Conservation (phyloP, 1,140 invertebrate species). For the Amyelois transitella region DNA sequence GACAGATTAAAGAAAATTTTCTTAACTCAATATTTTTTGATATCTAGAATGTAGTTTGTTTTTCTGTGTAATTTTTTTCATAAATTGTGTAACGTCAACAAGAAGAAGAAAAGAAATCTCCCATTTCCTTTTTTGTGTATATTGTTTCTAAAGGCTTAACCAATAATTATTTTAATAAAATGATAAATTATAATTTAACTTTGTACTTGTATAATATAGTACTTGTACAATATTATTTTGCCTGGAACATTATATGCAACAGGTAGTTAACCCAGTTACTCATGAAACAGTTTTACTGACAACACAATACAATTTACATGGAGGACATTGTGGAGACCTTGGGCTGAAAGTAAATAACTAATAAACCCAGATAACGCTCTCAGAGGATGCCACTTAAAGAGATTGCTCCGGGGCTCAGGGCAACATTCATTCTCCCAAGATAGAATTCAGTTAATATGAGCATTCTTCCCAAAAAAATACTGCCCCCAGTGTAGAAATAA, state of each 20-base stretch:
- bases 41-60: background rate
- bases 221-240: background rate
- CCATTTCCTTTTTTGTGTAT: too few species aligned
- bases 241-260: too few species aligned
- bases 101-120: too few species aligned
- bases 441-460: slow-evolving; percentile 29
- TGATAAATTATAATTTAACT: too few species aligned
- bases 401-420: slow-evolving; percentile 26
- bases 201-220: too few species aligned
- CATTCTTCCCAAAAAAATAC: slow-evolving; percentile 18
- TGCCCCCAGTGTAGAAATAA: slow-evolving; percentile 28
- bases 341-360: slow-evolving; percentile 29
- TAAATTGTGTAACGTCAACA: too few species aligned
- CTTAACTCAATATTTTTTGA: background rate
- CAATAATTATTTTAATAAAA: too few species aligned
- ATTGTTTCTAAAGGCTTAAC: too few species aligned
- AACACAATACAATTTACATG: slow-evolving; percentile 25
- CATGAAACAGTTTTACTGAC: background rate
- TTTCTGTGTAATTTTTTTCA: too few species aligned
- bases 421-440: slow-evolving; percentile 22
- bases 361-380: slow-evolving; percentile 26
- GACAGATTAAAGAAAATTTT: background rate
- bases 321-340: slow-evolving; percentile 17
- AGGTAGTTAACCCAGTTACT: background rate
- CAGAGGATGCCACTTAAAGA: slow-evolving; percentile 26